These are phyloP conservation scores for Limnephilus lunatus DNA, from an alignment of 2,888 invertebrate species.

Conservation along the genomic window DNA sequence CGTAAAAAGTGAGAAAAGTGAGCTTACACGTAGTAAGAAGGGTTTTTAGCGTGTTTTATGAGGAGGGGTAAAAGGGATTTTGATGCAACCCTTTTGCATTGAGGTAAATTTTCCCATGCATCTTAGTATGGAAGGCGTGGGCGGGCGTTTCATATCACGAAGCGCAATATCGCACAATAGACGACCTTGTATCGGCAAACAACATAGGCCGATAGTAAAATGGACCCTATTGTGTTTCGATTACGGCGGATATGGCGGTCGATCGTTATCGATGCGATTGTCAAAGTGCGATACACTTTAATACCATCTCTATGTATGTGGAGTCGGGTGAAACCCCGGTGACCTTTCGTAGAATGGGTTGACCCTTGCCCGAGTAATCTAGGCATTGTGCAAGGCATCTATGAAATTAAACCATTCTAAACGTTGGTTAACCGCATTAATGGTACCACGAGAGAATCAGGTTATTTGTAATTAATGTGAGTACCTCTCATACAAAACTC, in stretches of 20 bases:
- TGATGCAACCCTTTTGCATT: background rate
- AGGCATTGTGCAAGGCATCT: background rate
- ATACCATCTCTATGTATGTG: slow-evolving; percentile 30
- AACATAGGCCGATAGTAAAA: slow-evolving; percentile 46
- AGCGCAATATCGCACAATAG: slow-evolving; percentile 48
- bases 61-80: background rate
- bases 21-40: background rate
- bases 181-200: slow-evolving; percentile 54
- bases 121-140: slow-evolving; percentile 39
- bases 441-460: background rate
- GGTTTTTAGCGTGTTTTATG: background rate
- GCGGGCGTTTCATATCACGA: slow-evolving; percentile 61
- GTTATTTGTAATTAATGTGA: slow-evolving; percentile 2
- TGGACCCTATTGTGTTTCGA: slow-evolving; percentile 56
- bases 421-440: slow-evolving; percentile 2
- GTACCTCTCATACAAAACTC: background rate
- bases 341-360: slow-evolving; percentile 23
- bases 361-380: slow-evolving; percentile 16
- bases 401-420: slow-evolving; percentile 8
- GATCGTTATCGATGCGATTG: slow-evolving; percentile 55
- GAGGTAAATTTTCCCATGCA: slow-evolving; percentile 29
- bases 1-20: background rate
- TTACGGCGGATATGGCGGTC: slow-evolving; percentile 45
- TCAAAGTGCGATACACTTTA: slow-evolving; percentile 51
- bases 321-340: background rate